Conservation (phyloP, 2,888 invertebrate species). For the Plagodis pulveraria region DNA sequence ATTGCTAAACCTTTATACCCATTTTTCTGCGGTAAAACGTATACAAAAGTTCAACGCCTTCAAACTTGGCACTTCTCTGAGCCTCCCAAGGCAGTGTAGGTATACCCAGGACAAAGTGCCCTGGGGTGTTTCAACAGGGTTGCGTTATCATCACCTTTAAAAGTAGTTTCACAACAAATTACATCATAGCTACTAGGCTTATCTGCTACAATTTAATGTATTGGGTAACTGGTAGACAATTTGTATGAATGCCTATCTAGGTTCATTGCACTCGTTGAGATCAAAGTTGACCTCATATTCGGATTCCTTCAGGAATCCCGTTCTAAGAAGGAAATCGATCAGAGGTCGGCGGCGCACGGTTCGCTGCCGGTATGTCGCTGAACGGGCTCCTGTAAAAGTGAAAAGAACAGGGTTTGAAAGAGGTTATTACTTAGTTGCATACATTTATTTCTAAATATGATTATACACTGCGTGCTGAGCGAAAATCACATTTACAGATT, state of each 20-base stretch:
- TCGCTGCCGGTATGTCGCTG: slow-evolving; percentile 51
- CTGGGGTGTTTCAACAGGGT: slow-evolving; percentile 42
- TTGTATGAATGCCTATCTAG: slow-evolving; percentile 44
- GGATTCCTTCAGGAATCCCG: slow-evolving; percentile 54
- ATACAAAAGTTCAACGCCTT: slow-evolving; percentile 22
- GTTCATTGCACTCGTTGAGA: slow-evolving; percentile 43
- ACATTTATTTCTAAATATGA: too few relatives aligned
- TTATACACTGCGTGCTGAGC: too few relatives aligned
- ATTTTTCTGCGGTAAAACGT: slow-evolving; percentile 11
- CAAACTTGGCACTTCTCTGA: slow-evolving; percentile 18
- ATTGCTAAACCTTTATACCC: background rate
- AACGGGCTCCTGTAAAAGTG: slow-evolving; percentile 49
- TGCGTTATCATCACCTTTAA: too few relatives aligned
- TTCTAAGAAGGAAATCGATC: slow-evolving; percentile 58
- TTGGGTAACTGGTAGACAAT: background rate
- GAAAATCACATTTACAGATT: too few relatives aligned
- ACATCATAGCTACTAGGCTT: too few relatives aligned
- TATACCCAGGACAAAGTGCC: slow-evolving; percentile 24
- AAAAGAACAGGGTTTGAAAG: background rate
- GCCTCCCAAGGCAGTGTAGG: slow-evolving; percentile 26
- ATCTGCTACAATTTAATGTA: too few relatives aligned
- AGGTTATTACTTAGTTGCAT: background rate
- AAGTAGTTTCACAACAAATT: too few relatives aligned
- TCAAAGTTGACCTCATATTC: slow-evolving; percentile 42
- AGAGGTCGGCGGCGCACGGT: slow-evolving; percentile 56